These are phyloP conservation scores for Esperia sulphurella DNA, from an alignment of 2,888 invertebrate genomes.

Conservation along the genomic window DNA sequence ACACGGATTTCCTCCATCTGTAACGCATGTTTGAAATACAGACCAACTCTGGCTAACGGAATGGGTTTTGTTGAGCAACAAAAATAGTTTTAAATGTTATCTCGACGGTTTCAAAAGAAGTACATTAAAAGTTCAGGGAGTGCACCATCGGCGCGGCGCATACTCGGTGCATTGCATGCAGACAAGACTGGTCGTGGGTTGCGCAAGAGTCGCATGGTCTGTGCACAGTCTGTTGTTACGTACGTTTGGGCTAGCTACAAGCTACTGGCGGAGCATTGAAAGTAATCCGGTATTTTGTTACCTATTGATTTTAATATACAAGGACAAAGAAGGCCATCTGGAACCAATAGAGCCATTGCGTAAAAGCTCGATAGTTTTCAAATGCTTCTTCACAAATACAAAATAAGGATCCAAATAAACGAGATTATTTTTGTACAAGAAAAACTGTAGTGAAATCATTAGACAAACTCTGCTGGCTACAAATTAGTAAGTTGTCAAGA, in stretches of 20 bases:
- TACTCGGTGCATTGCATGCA: slow-evolving; percentile 15
- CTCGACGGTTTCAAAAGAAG: slow-evolving; percentile 3
- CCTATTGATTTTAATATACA: not conserved
- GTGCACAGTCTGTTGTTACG: not conserved
- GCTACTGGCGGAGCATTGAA: not conserved
- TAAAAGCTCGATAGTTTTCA: no score
- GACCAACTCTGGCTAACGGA: no score
- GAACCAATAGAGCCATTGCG: no score
- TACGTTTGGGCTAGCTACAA: not conserved
- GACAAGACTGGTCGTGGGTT: slow-evolving; percentile 10
- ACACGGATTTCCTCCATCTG: no score
- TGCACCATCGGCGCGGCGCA: slow-evolving; percentile 7
- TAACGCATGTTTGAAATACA: no score
- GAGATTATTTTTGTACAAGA: no score
- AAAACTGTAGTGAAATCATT: no score
- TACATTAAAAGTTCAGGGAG: slow-evolving; percentile 13
- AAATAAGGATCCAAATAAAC: no score
- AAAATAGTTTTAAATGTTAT: slow-evolving; percentile 12
- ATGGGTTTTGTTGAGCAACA: not conserved
- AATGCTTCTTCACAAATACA: no score
- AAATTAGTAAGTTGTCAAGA: no score
- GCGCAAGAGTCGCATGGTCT: slow-evolving; percentile 3
- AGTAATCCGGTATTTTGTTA: not conserved
- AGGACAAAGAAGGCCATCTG: no score
- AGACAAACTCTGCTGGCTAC: no score